Evolutionary conservation across 2,797 vertebrate genomes (phyloP).

Genomic region (Geotrypetes seraphini): DNA sequence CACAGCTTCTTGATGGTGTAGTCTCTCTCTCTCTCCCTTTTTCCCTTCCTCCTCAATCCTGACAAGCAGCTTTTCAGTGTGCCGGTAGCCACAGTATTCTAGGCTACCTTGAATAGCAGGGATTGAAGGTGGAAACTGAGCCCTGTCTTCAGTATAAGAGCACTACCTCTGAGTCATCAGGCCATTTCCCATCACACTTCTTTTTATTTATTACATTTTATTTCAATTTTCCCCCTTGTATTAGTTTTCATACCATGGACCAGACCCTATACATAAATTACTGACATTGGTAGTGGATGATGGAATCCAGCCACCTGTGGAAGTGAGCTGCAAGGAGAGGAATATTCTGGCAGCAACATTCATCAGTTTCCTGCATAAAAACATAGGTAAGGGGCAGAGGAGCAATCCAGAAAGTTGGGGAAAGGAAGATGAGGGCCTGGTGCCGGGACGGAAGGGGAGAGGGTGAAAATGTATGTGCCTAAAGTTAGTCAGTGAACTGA

Average conservation of each 20-base stretch:
- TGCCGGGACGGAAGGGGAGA: too few relatives aligned
- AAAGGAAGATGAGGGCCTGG: too few relatives aligned
- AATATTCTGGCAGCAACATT: slow-evolving; percentile 98
- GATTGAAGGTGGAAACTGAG: too few relatives aligned
- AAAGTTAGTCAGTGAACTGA: too few relatives aligned
- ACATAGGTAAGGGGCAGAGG: slow-evolving; percentile 72
- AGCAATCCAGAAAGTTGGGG: neutral
- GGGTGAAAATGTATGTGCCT: too few relatives aligned
- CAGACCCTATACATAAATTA: slow-evolving; percentile 90
- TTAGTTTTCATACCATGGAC: slow-evolving; percentile 91
- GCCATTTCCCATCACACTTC: too few relatives aligned
- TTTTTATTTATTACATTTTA: slow-evolving; percentile 34
- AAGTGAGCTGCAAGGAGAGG: slow-evolving; percentile 95
- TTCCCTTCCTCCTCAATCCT: neutral
- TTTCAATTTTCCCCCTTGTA: neutral
- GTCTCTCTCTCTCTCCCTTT: too few relatives aligned
- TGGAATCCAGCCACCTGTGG: slow-evolving; percentile 93
- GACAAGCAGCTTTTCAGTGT: neutral
- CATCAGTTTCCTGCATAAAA: slow-evolving; percentile 94
- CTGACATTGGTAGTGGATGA: slow-evolving; percentile 93
- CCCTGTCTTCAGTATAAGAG: too few relatives aligned
- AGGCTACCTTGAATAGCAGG: too few relatives aligned
- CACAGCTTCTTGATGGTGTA: too few relatives aligned
- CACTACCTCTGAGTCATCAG: too few relatives aligned
- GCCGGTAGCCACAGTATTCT: too few relatives aligned